Evolutionary conservation across 2,888 invertebrate species (phyloP), one percentile per base, ranked within the genome.

Genomic region (Pseudococcus jackbeardsleyi): DNA sequence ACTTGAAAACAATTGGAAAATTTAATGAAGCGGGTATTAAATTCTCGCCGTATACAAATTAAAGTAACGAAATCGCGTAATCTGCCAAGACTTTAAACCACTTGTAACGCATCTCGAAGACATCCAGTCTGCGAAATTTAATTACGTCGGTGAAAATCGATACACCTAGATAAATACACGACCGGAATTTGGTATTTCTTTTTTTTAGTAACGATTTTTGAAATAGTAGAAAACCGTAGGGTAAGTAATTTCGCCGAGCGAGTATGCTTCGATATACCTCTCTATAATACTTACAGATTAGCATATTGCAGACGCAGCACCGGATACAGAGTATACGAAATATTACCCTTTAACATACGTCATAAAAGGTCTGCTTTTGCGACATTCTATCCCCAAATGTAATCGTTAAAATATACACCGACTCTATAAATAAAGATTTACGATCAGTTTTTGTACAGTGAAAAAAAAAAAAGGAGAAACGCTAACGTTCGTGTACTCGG

Each of bases 361-460:
- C 77, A 77, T 77, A 39, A 77, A 42, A 39, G 77, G 39, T 77
- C 77, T 39, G 77, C 39, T 77, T 42, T 42, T 77, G 77, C 39
- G 39, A 33, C 39, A 39, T 77, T 33, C 17, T 42, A 77, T 33
- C 39, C 39, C 77, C 39, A 77, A 77, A 77, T 77, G 77, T 77
- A 77, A 39, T 77, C 77, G 77, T 42, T 77, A 39, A 64, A 64
- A 64, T 77, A 77, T 77, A 77, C 77, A 77, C 77, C 77, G 39
- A 39, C 77, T 77, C 77, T 42, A 77, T 77, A 77, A 77, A 77
- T 77, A 77, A 77, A 77, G 39, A 77, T 77, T 77, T 77, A 77
- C 77, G 77, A 42, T 42, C 39, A 17, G 6, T 77, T 77, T 77
- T 77, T 77, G 7, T n/a, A 77, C 8, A 42, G 33, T 39, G 9